Evolutionary conservation across 2,888 invertebrate genomes (phyloP).

Genomic region (Drosophila subquinaria): DNA sequence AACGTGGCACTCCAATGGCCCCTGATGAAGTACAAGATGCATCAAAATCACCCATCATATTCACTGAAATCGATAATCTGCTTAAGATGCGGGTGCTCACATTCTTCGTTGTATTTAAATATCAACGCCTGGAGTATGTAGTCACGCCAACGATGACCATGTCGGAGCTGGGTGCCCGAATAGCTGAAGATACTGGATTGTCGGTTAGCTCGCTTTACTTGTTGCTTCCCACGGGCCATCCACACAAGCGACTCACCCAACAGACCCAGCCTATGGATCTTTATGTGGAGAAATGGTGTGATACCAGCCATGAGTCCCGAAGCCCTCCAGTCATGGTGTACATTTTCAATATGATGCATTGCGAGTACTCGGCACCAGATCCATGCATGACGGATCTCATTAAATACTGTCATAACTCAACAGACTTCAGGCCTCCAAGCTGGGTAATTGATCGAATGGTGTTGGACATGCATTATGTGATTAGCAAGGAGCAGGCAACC

Average conservation of each 20-base stretch:
- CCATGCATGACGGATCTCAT: constrained; percentile 37
- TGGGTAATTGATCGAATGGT: constrained; percentile 61
- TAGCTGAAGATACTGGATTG: constrained; percentile 87
- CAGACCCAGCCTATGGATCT: constrained; percentile 84
- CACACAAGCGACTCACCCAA: constrained; percentile 80
- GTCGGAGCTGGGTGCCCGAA: constrained; percentile 86
- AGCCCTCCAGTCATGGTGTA: constrained; percentile 80
- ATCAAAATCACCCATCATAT: constrained; percentile 38
- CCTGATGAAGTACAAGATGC: constrained; percentile 81
- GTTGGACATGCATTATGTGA: constrained; percentile 62
- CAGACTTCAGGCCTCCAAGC: background rate
- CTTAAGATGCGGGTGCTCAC: constrained; percentile 89
- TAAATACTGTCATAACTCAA: background rate
- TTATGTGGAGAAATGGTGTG: constrained; percentile 78
- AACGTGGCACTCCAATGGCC: constrained; percentile 87
- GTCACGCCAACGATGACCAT: constrained; percentile 88
- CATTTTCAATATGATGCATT: constrained; percentile 41
- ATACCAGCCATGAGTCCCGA: constrained; percentile 72
- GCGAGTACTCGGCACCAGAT: constrained; percentile 32
- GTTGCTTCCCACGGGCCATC: constrained; percentile 86
- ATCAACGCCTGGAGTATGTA: constrained; percentile 89
- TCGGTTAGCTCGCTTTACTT: constrained; percentile 87
- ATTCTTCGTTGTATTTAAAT: constrained; percentile 89
- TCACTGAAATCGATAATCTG: constrained; percentile 86
- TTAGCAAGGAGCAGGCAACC: constrained; percentile 57